Base-by-base conservation (phyloP, 2,888 invertebrate species). In the Marasmarcha lunaedactyla region DNA sequence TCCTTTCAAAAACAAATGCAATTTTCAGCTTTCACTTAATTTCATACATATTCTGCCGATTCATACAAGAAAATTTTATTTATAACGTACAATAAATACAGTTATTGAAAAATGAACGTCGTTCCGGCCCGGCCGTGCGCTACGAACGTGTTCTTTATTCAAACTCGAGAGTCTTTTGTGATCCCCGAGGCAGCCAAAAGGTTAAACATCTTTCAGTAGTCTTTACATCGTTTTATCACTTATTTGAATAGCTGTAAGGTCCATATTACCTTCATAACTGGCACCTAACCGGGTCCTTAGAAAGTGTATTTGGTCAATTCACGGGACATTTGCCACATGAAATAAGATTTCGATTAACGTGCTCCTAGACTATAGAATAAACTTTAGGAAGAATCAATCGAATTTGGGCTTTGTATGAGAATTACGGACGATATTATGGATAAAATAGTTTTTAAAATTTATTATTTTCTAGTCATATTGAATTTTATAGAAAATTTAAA, bases 311-410 rank as follows among this genome's bases (percentile, higher is more conserved):
- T 59, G 56, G 51, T 57, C 60, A 59, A 56, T 71, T 74, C 65
- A 74, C 68, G 76, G 72, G 47, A 65, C 74, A 73, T 77, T 78
- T 63, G 58, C 57, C 51, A 46, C 59, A 60, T 74, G 69, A 77
- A 69, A 78, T 77, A 77, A 70, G 73, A 66, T 68, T 71, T 76
- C 73, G 71, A 76, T 77, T 76, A 74, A 63, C 56, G 52, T 57
- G 41, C 47, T 45, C 46, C 40, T 39, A 20, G 20, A 20, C 20
- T 20, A 20, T 5, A 20, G 26, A 14, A 41, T 10, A 12, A 9
- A 27, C 13, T 37, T 11, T 33, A 6, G 33, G 33, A 33, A 10
- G 12, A 33, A 33, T 33, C 3, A 36, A 36, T 36, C 36, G 33
- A 36, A 33, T 36, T 42, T 9, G 25, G 10, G 30, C 37, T 38